Base-by-base conservation (phyloP, 2,113 vertebrate genomes). In the Chaetodon trifascialis region DNA sequence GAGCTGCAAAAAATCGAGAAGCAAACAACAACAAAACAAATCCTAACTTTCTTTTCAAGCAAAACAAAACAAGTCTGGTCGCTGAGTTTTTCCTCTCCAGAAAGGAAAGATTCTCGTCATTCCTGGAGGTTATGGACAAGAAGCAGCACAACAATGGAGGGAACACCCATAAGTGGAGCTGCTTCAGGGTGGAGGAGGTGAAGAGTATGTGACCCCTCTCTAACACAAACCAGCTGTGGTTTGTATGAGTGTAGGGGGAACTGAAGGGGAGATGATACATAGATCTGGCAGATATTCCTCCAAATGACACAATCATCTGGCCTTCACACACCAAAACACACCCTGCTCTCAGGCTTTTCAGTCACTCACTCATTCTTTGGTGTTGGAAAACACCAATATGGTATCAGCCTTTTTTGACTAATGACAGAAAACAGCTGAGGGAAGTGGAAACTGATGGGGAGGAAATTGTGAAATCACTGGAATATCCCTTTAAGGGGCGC, bases 171-270 rank as follows among this genome's bases (percentile, higher is more conserved):
- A 90, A 93, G 90, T 80, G 89, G 86, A 92, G 90, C 90, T 86
- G 88, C 84, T 92, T 87, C 84, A 87, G 93, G 93, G 93, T 92
- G 93, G 93, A 93, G 93, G 90, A 93, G 93, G 91, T 92, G 92
- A 94, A 81, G 88, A 89, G 86, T 91, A 91, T 86, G 85, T 92
- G 93, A 94, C 92, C 94, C 90, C 83, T 86, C 79, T 79, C 86
- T 93, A 94, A 94, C 91, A 85, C 82, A 85, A 94, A 93, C 91
- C 93, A 94, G 93, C 92, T 94, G 93, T 89, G 91, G 81, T 80
- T 86, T 85, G 84, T 79, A 21, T 15, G 62, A 65, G 85, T 58
- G 60, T 23, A 44, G 56, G 59, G 80, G 77, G 85, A 65, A 83
- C 77, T 59, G 23, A 67, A 47, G 84, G 67, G 80, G 69, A 71